phyloP scores from a whole-genome alignment of 2,113 vertebrate genomes.

The Sylvilagus bachmani region DNA sequence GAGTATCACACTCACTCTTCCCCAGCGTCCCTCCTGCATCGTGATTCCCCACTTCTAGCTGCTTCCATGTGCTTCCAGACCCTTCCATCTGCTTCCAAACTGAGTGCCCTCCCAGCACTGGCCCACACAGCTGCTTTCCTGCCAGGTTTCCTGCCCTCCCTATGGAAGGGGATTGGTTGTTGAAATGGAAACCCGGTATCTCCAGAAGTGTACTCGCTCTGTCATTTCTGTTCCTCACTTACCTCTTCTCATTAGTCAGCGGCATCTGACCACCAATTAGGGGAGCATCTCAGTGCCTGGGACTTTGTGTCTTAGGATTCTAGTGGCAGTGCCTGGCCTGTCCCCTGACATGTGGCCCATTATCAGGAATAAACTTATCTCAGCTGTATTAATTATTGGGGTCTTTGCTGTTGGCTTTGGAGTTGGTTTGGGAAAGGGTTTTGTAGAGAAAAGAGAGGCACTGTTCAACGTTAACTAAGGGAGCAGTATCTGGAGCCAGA shows the following conservation, averaged over 20 bases:
- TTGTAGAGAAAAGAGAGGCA: neutral
- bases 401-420: neutral
- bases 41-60: neutral
- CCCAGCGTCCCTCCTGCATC: neutral
- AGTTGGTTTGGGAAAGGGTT: neutral
- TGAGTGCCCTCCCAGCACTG: neutral
- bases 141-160: neutral
- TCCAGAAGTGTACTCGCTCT: neutral
- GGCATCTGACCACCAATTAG: neutral
- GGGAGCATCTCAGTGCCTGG: neutral
- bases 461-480: neutral
- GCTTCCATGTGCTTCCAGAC: neutral
- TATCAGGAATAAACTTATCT: neutral
- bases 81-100: neutral
- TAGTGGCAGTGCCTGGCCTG: neutral
- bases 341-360: neutral
- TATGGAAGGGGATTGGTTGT: neutral
- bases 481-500: neutral
- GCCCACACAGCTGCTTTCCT: neutral
- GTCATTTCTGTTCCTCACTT: neutral
- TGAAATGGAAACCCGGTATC: neutral
- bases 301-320: neutral
- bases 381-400: neutral
- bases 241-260: neutral
- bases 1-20: neutral